phyloP scores from a whole-genome alignment of 1,140 invertebrate genomes.

The Grapholita molesta region DNA sequence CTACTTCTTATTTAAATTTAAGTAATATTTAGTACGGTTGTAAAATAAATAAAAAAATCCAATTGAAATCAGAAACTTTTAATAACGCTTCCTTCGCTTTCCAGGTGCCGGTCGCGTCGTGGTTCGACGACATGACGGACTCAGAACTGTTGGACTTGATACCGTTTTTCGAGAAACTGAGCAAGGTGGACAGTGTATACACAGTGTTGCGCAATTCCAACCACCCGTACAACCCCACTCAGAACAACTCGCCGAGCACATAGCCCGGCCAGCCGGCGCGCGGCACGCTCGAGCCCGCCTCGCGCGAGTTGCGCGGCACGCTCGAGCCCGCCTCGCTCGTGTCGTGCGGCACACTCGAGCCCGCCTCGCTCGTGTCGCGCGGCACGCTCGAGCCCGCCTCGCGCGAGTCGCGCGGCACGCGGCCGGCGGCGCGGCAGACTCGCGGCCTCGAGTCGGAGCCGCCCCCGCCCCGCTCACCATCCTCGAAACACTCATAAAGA shows the following conservation, averaged over 20 bases:
- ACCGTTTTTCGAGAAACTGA: constrained; percentile 96
- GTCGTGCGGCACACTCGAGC: constrained; percentile 13
- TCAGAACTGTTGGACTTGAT: constrained; percentile 96
- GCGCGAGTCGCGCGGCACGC: constrained; percentile 18
- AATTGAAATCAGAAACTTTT: too few species aligned
- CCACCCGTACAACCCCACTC: constrained; percentile 85
- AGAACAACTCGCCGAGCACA: constrained; percentile 66
- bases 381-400: constrained; percentile 21
- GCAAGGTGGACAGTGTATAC: constrained; percentile 96
- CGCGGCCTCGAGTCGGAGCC: constrained; percentile 21
- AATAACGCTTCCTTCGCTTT: constrained; percentile 31
- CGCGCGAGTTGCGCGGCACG: constrained; percentile 19
- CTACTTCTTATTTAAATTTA: too few species aligned
- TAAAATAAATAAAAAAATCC: too few species aligned
- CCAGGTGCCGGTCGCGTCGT: constrained; percentile 97
- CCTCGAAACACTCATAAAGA: constrained; percentile 49
- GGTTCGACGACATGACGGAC: constrained; percentile 98
- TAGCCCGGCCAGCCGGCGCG: constrained; percentile 40
- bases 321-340: not conserved
- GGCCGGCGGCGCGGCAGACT: constrained; percentile 20
- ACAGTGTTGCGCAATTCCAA: constrained; percentile 94
- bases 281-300: constrained; percentile 4
- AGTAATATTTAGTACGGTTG: too few species aligned
- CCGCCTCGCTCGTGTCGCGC: constrained; percentile 22
- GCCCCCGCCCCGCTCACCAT: constrained; percentile 27